phyloP scores from a whole-genome alignment of 2,797 vertebrate species.

The Nasua narica region DNA sequence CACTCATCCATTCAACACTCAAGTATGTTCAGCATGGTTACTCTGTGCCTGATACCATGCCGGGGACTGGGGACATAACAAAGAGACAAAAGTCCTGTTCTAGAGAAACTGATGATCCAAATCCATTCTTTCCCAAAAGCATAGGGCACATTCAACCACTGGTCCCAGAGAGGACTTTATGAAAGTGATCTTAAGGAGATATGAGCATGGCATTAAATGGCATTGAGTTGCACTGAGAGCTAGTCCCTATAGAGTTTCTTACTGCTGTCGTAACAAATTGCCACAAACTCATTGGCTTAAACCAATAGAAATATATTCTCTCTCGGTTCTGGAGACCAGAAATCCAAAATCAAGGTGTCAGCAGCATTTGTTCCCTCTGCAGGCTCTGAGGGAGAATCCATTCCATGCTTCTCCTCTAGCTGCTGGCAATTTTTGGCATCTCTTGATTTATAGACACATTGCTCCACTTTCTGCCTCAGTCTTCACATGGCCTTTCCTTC shows the following conservation, averaged over 20 bases:
- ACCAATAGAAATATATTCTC: background rate
- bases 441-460: background rate
- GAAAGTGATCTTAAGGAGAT: background rate
- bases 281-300: background rate
- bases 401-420: background rate
- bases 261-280: background rate
- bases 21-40: background rate
- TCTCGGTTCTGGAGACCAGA: background rate
- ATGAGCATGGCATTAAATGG: background rate
- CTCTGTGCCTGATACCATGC: background rate
- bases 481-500: background rate
- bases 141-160: too few species aligned
- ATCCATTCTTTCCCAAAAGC: too few species aligned
- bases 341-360: background rate
- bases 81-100: background rate
- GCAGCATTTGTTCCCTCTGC: background rate
- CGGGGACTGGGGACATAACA: background rate
- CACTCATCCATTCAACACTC: background rate
- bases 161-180: background rate
- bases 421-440: background rate
- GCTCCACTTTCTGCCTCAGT: background rate
- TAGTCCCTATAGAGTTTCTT: background rate
- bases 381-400: background rate
- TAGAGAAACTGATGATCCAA: background rate
- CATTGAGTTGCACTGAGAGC: background rate